Evolutionary conservation across 2,888 invertebrate species (phyloP).

Genomic region (Macrosiphum euphorbiae): DNA sequence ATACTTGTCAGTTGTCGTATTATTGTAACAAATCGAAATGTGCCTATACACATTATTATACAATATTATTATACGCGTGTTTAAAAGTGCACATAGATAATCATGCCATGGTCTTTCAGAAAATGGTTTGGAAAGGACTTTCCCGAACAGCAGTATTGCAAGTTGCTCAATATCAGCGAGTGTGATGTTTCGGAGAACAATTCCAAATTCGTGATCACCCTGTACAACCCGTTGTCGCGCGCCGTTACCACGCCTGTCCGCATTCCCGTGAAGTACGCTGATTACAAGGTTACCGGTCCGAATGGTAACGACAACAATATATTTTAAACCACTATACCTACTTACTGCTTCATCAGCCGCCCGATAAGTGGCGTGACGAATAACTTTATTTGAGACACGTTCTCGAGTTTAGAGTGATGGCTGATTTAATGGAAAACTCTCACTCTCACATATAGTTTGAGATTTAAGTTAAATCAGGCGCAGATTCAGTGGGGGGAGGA

Average conservation of each 20-base stretch:
- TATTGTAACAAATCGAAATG: background rate
- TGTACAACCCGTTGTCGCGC: constrained; percentile 82
- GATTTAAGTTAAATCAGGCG: too few relatives aligned
- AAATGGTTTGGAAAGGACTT: constrained; percentile 64
- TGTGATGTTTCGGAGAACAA: constrained; percentile 78
- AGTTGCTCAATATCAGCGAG: constrained; percentile 81
- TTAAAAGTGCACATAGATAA: background rate
- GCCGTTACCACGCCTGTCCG: constrained; percentile 56
- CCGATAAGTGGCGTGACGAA: too few relatives aligned
- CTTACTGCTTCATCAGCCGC: too few relatives aligned
- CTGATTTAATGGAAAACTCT: too few relatives aligned
- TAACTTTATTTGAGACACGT: too few relatives aligned
- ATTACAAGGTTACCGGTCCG: constrained; percentile 66
- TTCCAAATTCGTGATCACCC: constrained; percentile 78
- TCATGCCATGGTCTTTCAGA: constrained; percentile 27
- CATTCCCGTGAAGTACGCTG: constrained; percentile 64
- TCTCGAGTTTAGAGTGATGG: too few relatives aligned
- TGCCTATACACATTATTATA: too few relatives aligned
- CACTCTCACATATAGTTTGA: too few relatives aligned
- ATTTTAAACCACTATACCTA: background rate
- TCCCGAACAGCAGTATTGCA: constrained; percentile 72
- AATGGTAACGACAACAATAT: constrained; percentile 63
- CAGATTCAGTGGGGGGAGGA: too few relatives aligned
- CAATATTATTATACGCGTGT: background rate
- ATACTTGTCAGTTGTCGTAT: background rate